Evolutionary conservation across 2,888 invertebrate genomes (phyloP), one percentile per base, ranked within the genome.

Genomic region (Candidula unifasciata): DNA sequence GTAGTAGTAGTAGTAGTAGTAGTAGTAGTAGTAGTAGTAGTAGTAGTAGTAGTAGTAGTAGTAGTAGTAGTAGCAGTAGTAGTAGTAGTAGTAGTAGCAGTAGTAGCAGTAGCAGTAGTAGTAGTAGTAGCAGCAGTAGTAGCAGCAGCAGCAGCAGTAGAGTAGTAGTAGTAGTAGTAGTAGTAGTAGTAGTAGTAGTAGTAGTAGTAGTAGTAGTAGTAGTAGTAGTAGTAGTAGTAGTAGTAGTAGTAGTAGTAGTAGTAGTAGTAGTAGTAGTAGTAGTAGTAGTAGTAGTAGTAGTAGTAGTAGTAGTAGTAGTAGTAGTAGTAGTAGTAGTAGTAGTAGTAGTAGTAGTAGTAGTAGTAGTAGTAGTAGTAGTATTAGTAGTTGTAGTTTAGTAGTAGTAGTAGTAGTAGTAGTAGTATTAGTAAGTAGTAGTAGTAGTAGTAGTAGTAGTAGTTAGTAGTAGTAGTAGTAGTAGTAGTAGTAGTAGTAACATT

Each of bases 341-440:
- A 37, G 37, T 71, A 71, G 71, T n/a, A 24, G 84, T 81, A 85
- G 76, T 64, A 85, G 81, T 74, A 81, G 76, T 64, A 74, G 85
- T 74, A 81, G 80, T 60, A 85, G 81, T 85, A 84, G 84, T 80
- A 84, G 73, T 81, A 80, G 84, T 84, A 84, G 84, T 84, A 60
- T 66, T 81, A 37, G 37, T n/a, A n/a, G n/a, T n/a, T n/a, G n/a
- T n/a, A n/a, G n/a, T n/a, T n/a, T n/a, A n/a, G n/a, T n/a, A n/a
- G n/a, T n/a, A n/a, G n/a, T n/a, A n/a, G n/a, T n/a, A n/a, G n/a
- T n/a, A n/a, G n/a, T n/a, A n/a, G 84, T 81, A 85, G 76, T 64
- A 85, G 81, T 74, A 81, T 66, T 64, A 74, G 85, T 74, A 81
- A 85, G 81, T 85, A 84, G 84, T 80, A 84, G 73, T 81, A 80